Percentiles rank a stretch among this genome's conserved stretches.
Evolutionary conservation across 2,113 vertebrate genomes (phyloP).

Genomic region (Pollimyrus isidori): DNA sequence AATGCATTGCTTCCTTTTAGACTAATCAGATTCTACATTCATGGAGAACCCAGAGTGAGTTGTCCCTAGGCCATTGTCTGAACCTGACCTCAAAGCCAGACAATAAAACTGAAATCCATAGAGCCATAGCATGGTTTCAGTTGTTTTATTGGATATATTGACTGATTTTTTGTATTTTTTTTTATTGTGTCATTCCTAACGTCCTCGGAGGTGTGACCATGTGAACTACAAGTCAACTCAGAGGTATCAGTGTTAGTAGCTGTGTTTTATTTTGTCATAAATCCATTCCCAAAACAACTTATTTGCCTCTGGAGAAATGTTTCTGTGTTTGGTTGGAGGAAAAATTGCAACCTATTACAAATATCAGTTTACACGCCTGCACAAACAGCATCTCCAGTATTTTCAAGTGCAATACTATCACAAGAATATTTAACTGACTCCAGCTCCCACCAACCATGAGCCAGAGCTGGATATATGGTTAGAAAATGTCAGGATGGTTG

Average conservation of each 20-base stretch:
- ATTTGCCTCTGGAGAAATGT: not conserved
- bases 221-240: conserved; percentile 15
- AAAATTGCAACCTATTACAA: not conserved
- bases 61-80: conserved; percentile 26
- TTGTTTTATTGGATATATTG: conserved; percentile 50
- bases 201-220: conserved; percentile 20
- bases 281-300: not conserved
- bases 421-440: not conserved
- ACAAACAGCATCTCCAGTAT: not conserved
- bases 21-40: not conserved
- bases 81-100: conserved; percentile 40
- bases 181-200: conserved; percentile 32
- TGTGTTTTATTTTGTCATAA: not conserved
- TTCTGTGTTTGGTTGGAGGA: not conserved
- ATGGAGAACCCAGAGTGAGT: not conserved
- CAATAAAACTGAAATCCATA: conserved; percentile 44
- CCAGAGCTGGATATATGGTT: not conserved
- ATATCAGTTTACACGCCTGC: not conserved
- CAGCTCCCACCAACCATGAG: not conserved
- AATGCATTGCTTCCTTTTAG: not conserved
- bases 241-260: not conserved
- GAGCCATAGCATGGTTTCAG: conserved; percentile 28
- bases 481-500: not conserved
- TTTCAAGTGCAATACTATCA: not conserved
- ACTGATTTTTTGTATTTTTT: conserved; percentile 39